Conservation (phyloP, 2,113 vertebrate species). For the Globicephala melas region DNA sequence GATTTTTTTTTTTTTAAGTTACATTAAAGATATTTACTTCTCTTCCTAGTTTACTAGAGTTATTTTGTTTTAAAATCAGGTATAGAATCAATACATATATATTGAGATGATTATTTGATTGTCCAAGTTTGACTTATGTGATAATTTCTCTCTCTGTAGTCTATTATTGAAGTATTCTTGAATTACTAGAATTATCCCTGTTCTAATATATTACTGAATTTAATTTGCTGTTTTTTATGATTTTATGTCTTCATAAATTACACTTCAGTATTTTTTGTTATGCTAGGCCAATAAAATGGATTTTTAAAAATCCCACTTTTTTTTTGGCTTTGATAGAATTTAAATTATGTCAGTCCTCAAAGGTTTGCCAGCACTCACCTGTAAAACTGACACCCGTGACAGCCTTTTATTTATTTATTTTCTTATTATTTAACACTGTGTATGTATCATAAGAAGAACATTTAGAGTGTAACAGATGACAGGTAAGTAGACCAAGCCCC, state of each 20-base stretch:
- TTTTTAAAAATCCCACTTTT: background rate
- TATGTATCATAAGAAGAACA: background rate
- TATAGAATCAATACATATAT: background rate
- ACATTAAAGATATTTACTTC: background rate
- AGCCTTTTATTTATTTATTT: background rate
- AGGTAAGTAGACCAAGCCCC: background rate
- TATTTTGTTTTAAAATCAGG: background rate
- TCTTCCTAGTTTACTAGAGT: background rate
- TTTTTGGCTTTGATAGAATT: background rate
- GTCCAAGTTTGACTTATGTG: background rate
- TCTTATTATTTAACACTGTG: background rate
- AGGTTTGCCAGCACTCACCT: background rate
- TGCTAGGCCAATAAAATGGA: background rate
- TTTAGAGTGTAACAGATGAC: background rate
- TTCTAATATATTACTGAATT: constrained; percentile 6
- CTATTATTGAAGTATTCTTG: background rate
- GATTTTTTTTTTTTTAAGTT: background rate
- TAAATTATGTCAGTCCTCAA: background rate
- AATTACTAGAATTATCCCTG: background rate
- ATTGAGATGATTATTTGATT: background rate
- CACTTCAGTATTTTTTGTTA: background rate
- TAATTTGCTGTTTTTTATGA: background rate
- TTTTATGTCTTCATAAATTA: background rate
- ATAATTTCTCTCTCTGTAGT: background rate
- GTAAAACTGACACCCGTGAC: background rate